These are phyloP conservation scores for Centrocercus urophasianus DNA, from an alignment of 2,113 vertebrate genomes.

Conservation along the genomic window DNA sequence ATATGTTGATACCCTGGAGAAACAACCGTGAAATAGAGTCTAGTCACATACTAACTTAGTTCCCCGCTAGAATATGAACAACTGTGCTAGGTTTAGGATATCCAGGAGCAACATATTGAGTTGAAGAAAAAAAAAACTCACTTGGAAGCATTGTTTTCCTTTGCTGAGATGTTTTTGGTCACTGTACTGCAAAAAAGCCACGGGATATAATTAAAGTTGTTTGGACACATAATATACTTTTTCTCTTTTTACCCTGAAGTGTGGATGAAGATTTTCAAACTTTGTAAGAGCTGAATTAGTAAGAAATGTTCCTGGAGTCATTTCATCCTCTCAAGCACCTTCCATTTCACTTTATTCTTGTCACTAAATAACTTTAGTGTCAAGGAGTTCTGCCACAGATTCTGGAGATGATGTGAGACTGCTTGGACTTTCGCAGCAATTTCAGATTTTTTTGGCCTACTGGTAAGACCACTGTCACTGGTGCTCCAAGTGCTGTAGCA, in stretches of 20 bases:
- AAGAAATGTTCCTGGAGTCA: not conserved
- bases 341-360: not conserved
- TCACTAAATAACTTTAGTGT: not conserved
- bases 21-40: not conserved
- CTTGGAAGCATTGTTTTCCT: not conserved
- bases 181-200: not conserved
- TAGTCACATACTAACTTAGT: not conserved
- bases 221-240: not conserved
- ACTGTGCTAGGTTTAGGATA: not conserved
- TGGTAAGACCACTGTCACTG: not conserved
- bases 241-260: not conserved
- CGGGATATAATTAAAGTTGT: not conserved
- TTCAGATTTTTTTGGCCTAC: not conserved
- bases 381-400: not conserved
- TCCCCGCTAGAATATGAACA: not conserved
- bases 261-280: not conserved
- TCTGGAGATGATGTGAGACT: not conserved
- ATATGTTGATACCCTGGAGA: not conserved
- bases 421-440: not conserved
- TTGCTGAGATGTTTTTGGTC: not conserved
- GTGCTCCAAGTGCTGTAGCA: not conserved
- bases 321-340: not conserved
- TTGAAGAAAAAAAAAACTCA: not conserved
- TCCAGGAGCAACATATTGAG: rapidly evolving
- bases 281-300: not conserved